These are phyloP conservation scores for Drosophila sordidula DNA, from an alignment of 2,888 invertebrate genomes.

Conservation along the genomic window DNA sequence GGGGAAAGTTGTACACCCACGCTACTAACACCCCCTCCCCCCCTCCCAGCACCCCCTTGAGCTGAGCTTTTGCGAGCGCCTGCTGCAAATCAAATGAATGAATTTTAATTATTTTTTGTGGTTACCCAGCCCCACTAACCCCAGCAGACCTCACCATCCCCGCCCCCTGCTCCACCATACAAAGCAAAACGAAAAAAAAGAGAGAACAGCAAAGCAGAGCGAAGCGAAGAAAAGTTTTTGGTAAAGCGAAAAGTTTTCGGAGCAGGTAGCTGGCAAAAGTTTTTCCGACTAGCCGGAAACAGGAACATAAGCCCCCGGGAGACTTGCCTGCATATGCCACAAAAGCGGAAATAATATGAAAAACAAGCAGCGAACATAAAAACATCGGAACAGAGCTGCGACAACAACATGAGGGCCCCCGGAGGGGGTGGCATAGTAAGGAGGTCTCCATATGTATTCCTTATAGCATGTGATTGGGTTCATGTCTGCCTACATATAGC, in stretches of 20 bases:
- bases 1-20: conserved; percentile 3
- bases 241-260: conserved; percentile 58
- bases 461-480: not conserved
- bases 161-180: not conserved
- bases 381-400: conserved; percentile 1
- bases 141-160: not conserved
- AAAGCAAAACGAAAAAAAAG: not conserved
- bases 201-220: conserved; percentile 8
- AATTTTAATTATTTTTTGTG: conserved; percentile 78
- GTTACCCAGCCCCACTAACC: conserved; percentile 4
- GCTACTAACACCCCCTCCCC: conserved; percentile 9
- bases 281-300: conserved; percentile 55
- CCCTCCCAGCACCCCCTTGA: not conserved
- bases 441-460: not conserved
- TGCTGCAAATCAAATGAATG: conserved; percentile 76
- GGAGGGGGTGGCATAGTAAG: not conserved
- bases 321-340: conserved; percentile 45
- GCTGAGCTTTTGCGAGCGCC: conserved; percentile 8
- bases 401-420: not conserved
- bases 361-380: conserved; percentile 34
- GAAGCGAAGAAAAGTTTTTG: conserved; percentile 47
- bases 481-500: no score
- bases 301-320: conserved; percentile 54
- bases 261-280: conserved; percentile 54
- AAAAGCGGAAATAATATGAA: conserved; percentile 47